A percentile compares a stretch with the other conserved stretches of the same genome.
phyloP scores from a whole-genome alignment of 2,113 vertebrate genomes.

The Gnathonemus longibarbis region DNA sequence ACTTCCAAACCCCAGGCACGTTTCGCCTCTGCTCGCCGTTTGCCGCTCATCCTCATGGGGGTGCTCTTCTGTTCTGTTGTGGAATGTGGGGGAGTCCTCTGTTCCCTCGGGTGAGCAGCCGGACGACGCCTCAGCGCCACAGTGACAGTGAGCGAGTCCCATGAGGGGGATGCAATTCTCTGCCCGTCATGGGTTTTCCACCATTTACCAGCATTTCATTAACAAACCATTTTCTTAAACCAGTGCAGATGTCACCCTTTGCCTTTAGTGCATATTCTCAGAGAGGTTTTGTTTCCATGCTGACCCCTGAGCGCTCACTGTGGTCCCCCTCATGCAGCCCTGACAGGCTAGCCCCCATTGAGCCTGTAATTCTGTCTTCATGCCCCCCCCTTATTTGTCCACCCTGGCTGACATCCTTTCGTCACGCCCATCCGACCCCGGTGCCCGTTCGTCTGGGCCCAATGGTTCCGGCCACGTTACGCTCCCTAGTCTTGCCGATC shows the following conservation, averaged over 20 bases:
- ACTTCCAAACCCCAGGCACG: conserved; percentile 95
- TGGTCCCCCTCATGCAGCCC: not conserved
- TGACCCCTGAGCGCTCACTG: not conserved
- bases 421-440: not conserved
- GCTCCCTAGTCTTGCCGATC: not conserved
- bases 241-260: not conserved
- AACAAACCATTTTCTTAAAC: not conserved
- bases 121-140: not conserved
- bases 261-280: not conserved
- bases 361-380: not conserved
- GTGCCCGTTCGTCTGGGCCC: not conserved
- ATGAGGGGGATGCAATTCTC: not conserved
- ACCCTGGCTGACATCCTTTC: not conserved
- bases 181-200: not conserved
- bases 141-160: not conserved
- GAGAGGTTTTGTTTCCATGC: not conserved
- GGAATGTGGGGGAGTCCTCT: not conserved
- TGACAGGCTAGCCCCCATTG: not conserved
- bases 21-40: not conserved
- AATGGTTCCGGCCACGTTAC: not conserved
- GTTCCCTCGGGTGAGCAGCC: not conserved
- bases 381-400: not conserved
- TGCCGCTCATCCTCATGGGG: not conserved
- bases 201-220: not conserved
- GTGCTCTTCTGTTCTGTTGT: not conserved